Base-by-base conservation (phyloP, 2,113 vertebrate genomes). In the Sterrhoptilus dennistouni region DNA sequence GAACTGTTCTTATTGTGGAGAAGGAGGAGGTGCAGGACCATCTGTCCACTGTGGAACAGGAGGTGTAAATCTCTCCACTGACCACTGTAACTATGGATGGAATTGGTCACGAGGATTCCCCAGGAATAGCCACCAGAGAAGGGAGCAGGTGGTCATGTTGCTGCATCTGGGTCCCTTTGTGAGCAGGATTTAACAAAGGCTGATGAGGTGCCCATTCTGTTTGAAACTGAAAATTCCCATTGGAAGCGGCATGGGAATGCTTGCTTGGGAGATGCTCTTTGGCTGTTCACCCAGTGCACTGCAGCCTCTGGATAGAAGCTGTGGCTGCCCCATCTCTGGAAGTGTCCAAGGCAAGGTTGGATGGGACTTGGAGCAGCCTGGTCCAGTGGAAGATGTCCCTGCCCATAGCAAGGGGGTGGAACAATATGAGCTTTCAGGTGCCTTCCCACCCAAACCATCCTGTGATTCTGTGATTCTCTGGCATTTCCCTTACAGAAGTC, bases 221-320 rank as follows among this genome's bases (percentile, higher is more conserved):
- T 27, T 54, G 29, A 52, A 63, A 2, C 27, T 50, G 82, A 38
- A 33, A 42, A 24, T n/a, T 36, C 49, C 35, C 24, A 1, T 5
- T 38, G 61, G 56, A 71, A 79, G 52, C 21, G 42, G 29, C 6
- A 0, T 18, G 44, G 24, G 66, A 54, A 28, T 20, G 18, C 29
- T 54, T 0, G 0, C 40, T 27, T 52, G 24, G 1, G 17, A 2
- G 45, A 10, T 40, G 27, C 24, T 45, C 40, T 47, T 19, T 2
- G 2, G 23, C 85, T 50, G 15, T 15, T 19, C 42, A 22, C 25
- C 31, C 45, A 66, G 11, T 44, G 59, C 68, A 23, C 25, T 65
- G 86, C 68, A 38, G 27, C 4, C 1, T n/a, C 69, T 74, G 36
- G 15, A 5, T 1, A 11, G 53, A 14, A 59, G 29, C 69, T 82